phyloP scores from a whole-genome alignment of 1,140 invertebrate species.

The Bemisia tabaci region DNA sequence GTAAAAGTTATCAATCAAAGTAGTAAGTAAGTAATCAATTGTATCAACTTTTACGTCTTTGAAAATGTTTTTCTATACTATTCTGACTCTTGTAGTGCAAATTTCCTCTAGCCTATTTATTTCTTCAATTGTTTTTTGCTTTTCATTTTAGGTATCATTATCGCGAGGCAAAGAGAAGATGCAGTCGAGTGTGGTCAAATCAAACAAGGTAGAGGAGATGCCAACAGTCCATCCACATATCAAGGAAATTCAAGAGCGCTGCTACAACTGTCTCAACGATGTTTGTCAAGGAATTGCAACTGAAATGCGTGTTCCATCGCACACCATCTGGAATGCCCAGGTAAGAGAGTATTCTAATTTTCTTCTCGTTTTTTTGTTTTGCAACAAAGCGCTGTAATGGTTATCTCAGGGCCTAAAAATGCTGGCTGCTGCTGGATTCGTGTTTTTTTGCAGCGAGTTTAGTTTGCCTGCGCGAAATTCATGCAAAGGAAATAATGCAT shows the following conservation, averaged over 20 bases:
- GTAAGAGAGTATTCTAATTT: no score
- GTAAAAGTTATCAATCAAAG: no score
- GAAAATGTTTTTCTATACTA: no score
- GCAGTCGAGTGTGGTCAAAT: not conserved
- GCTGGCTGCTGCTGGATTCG: not conserved
- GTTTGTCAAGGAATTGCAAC: slow-evolving; percentile 38
- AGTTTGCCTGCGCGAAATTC: not conserved
- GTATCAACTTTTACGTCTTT: no score
- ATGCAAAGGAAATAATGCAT: no score
- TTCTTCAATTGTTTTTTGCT: no score
- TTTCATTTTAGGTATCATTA: not conserved
- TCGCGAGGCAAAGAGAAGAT: not conserved
- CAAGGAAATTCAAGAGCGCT: slow-evolving; percentile 34
- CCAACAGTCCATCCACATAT: slow-evolving; percentile 26
- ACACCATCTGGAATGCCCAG: slow-evolving; percentile 44
- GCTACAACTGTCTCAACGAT: slow-evolving; percentile 37
- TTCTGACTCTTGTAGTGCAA: no score
- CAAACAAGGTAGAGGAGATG: not conserved
- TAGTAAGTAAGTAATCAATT: no score
- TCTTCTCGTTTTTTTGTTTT: no score
- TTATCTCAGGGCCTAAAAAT: not conserved
- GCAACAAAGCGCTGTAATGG: not conserved
- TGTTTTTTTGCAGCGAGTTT: not conserved
- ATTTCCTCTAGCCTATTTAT: no score
- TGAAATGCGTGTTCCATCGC: slow-evolving; percentile 35